These are phyloP conservation scores for Sphaerophoria rueppellii DNA, from an alignment of 2,888 invertebrate genomes.

Conservation along the genomic window DNA sequence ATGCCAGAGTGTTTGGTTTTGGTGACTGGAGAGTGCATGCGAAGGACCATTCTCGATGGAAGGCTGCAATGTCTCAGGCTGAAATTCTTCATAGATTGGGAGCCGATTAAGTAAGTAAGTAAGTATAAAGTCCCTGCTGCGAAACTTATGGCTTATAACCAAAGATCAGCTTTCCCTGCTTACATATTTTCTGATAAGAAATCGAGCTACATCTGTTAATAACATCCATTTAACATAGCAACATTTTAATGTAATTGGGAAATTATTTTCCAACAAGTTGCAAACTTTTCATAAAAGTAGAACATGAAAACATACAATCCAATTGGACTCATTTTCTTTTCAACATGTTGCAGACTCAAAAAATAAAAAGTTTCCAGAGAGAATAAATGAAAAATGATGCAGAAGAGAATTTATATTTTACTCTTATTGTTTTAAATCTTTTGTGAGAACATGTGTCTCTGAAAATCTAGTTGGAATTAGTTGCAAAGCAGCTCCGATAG, in stretches of 20 bases:
- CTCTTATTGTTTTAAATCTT: neutral
- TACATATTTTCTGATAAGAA: too few relatives aligned
- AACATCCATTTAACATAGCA: constrained; percentile 16
- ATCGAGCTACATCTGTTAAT: constrained; percentile 7
- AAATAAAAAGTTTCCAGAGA: neutral
- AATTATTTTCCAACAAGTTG: neutral
- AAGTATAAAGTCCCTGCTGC: too few relatives aligned
- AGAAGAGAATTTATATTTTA: neutral
- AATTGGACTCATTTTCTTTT: constrained; percentile 12
- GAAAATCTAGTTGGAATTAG: constrained; percentile 44
- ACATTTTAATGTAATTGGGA: neutral
- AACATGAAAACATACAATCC: constrained; percentile 31
- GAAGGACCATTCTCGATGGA: too few relatives aligned
- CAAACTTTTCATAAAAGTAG: too few relatives aligned
- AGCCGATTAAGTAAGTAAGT: too few relatives aligned
- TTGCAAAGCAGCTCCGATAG: constrained; percentile 45
- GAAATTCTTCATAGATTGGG: too few relatives aligned
- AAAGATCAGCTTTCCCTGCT: too few relatives aligned
- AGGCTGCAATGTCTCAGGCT: too few relatives aligned
- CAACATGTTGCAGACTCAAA: constrained; percentile 16
- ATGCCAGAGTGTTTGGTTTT: too few relatives aligned
- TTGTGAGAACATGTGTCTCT: neutral
- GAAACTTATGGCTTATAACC: too few relatives aligned
- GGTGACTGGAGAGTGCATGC: too few relatives aligned
- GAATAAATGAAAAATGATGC: neutral